Conservation (phyloP, 2,888 invertebrate species). For the Phortica okadai region DNA sequence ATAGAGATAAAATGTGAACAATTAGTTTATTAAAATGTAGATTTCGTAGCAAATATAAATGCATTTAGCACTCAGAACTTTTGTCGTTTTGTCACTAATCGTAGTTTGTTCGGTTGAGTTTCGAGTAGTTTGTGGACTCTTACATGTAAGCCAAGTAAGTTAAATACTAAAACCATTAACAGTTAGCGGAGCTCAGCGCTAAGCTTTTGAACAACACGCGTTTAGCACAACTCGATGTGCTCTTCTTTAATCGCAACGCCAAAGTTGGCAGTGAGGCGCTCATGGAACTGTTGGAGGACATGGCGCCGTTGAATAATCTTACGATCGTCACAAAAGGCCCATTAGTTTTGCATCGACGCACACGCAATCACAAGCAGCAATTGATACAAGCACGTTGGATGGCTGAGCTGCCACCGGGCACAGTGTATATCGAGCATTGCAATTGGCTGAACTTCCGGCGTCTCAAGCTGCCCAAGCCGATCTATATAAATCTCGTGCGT, state of each 20-base stretch:
- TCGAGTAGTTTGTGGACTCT: no score
- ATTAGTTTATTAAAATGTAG: no score
- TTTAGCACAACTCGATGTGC: constrained; percentile 83
- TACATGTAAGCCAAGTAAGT: not conserved
- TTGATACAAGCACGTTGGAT: constrained; percentile 72
- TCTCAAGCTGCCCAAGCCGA: constrained; percentile 86
- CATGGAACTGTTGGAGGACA: constrained; percentile 80
- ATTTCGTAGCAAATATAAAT: no score
- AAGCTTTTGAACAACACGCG: constrained; percentile 85
- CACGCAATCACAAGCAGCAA: constrained; percentile 78
- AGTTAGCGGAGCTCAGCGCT: no score
- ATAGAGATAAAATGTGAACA: constrained; percentile 33
- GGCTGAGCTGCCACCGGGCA: constrained; percentile 78
- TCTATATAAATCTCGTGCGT: constrained; percentile 87
- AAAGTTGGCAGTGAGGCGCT: constrained; percentile 94
- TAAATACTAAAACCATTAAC: no score
- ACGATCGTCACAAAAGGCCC: constrained; percentile 45
- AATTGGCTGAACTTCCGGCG: constrained; percentile 90
- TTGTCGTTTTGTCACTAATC: no score
- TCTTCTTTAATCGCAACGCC: constrained; percentile 94
- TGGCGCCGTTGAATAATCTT: constrained; percentile 48
- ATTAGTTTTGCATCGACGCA: constrained; percentile 42
- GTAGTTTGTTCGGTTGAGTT: no score
- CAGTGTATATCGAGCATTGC: constrained; percentile 90
- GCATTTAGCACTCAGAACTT: no score